These are phyloP conservation scores for Eclectus roratus DNA, from an alignment of 2,113 vertebrate genomes.

Conservation along the genomic window DNA sequence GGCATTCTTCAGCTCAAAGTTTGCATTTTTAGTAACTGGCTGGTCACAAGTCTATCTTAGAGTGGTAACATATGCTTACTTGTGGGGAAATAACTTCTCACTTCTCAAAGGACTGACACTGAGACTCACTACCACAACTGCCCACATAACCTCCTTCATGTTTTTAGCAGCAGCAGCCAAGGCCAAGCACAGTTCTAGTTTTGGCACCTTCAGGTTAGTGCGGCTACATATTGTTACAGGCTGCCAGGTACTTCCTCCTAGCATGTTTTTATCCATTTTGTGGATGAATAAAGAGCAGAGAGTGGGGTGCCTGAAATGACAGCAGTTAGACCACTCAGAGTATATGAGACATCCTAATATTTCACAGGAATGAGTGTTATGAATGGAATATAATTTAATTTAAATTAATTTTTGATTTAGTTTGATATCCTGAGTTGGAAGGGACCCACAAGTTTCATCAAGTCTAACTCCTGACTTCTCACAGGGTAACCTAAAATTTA, in stretches of 20 bases:
- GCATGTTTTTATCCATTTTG: neutral
- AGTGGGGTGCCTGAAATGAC: neutral
- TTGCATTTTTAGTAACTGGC: neutral
- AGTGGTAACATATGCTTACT: neutral
- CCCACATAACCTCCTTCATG: neutral
- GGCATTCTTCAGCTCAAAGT: neutral
- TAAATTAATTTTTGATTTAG: neutral
- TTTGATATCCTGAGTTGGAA: neutral
- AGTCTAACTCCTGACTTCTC: neutral
- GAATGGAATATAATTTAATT: neutral
- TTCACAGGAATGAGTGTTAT: neutral
- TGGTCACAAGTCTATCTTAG: neutral
- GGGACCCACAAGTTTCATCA: neutral
- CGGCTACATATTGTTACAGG: neutral
- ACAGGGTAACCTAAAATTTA: neutral
- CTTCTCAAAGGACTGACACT: neutral
- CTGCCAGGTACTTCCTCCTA: no score
- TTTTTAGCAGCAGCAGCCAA: neutral
- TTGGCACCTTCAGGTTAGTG: neutral
- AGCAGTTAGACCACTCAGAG: neutral
- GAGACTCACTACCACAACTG: neutral
- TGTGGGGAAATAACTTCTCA: neutral
- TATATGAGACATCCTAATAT: neutral
- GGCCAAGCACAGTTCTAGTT: neutral
- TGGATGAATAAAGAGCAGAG: neutral